Evolutionary conservation across 2,888 invertebrate genomes (phyloP).

Genomic region (Hanleya hanleyi): DNA sequence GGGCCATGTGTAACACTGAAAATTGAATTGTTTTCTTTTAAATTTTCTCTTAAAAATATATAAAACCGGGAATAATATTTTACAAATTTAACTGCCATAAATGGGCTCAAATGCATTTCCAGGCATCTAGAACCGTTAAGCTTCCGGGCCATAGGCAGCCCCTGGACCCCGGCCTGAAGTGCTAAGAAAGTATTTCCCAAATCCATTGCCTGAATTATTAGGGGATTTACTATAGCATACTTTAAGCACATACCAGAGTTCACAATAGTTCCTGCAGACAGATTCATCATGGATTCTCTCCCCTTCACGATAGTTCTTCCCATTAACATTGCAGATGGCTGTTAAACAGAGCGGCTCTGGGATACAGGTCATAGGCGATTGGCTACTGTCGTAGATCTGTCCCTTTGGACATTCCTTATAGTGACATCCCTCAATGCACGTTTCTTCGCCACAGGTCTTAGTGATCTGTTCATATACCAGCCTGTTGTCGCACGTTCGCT

Average conservation of each 20-base stretch:
- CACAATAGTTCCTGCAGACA: conserved; percentile 79
- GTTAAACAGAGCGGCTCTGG: conserved; percentile 82
- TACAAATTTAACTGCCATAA: no score
- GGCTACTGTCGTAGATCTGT: conserved; percentile 82
- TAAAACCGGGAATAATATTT: no score
- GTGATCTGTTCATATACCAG: conserved; percentile 79
- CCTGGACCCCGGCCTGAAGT: no score
- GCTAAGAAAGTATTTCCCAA: no score
- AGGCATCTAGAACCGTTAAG: no score
- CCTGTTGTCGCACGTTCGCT: conserved; percentile 87
- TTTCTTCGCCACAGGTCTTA: conserved; percentile 77
- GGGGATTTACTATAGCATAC: not conserved
- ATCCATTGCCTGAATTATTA: no score
- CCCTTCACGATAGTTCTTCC: conserved; percentile 82
- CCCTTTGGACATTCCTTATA: conserved; percentile 84
- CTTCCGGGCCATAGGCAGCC: no score
- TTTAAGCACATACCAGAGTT: conserved; percentile 79
- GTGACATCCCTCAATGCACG: conserved; percentile 81
- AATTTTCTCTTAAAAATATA: no score
- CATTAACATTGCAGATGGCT: conserved; percentile 82
- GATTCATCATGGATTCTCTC: conserved; percentile 80
- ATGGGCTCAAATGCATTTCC: no score
- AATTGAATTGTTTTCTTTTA: no score
- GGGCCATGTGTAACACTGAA: no score
- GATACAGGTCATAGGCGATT: conserved; percentile 82